Conservation (phyloP, 1,140 invertebrate species). For the Drosophila triauraria region DNA sequence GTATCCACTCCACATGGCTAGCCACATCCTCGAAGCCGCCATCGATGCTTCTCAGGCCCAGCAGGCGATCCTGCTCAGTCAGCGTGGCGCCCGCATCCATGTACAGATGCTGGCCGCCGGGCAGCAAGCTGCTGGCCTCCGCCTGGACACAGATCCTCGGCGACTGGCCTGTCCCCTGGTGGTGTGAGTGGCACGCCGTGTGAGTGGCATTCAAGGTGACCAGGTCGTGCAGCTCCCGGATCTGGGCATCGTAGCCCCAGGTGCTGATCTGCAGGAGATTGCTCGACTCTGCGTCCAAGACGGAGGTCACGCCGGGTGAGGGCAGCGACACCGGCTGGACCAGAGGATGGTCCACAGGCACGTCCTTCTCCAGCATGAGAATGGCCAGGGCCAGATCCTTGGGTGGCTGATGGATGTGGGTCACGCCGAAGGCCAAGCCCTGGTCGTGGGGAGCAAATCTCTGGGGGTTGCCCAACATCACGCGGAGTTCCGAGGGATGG, state of each 20-base stretch:
- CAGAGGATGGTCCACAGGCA: slow-evolving; percentile 43
- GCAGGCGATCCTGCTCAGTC: slow-evolving; percentile 36
- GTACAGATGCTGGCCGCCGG: slow-evolving; percentile 2
- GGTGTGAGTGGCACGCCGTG: slow-evolving; percentile 19
- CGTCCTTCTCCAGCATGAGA: slow-evolving; percentile 73
- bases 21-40: slow-evolving; percentile 65
- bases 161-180: not conserved
- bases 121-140: not conserved
- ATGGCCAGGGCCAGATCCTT: slow-evolving; percentile 65
- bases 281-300: not conserved
- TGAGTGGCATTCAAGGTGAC: slow-evolving; percentile 35
- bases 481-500: slow-evolving; percentile 76
- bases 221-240: slow-evolving; percentile 54
- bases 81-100: slow-evolving; percentile 68
- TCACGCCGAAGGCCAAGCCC: slow-evolving; percentile 57
- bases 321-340: slow-evolving; percentile 60
- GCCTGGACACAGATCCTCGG: slow-evolving; percentile 29
- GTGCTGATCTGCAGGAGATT: slow-evolving; percentile 34
- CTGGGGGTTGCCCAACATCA: slow-evolving; percentile 61
- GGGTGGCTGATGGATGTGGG: slow-evolving; percentile 64
- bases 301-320: not conserved
- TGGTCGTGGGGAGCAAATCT: slow-evolving; percentile 62
- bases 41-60: slow-evolving; percentile 33
- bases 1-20: slow-evolving; percentile 72
- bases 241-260: slow-evolving; percentile 45